Conservation (phyloP, 2,797 vertebrate genomes). For the Aldrovandia affinis region DNA sequence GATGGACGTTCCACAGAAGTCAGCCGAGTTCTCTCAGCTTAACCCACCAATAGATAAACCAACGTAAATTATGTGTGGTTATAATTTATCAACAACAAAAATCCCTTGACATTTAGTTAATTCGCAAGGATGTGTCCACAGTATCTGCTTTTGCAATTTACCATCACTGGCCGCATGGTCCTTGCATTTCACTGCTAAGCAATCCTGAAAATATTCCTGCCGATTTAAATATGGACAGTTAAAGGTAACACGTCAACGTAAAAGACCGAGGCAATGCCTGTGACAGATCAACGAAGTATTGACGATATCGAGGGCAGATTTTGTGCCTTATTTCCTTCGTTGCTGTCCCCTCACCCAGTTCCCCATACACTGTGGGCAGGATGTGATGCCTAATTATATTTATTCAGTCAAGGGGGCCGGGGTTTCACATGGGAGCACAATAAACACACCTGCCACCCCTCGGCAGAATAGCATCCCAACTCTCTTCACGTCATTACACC, state of each 20-base stretch:
- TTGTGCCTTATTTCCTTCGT: not conserved
- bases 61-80: not conserved
- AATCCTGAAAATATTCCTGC: not conserved
- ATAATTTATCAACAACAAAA: not conserved
- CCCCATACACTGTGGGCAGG: slow-evolving; percentile 46
- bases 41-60: not conserved
- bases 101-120: not conserved
- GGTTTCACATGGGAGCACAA: slow-evolving; percentile 52
- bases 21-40: not conserved
- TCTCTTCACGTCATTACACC: slow-evolving; percentile 24
- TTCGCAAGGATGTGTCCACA: not conserved
- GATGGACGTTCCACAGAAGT: too few species aligned
- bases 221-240: slow-evolving; percentile 6
- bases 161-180: not conserved
- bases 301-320: not conserved
- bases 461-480: slow-evolving; percentile 46
- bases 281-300: not conserved
- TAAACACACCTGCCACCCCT: slow-evolving; percentile 76
- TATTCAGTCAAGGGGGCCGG: slow-evolving; percentile 58
- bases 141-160: slow-evolving; percentile 10
- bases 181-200: not conserved
- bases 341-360: not conserved
- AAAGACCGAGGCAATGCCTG: not conserved
- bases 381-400: slow-evolving; percentile 70
- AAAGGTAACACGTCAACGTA: not conserved